Evolutionary conservation across 2,113 vertebrate genomes (phyloP), one percentile per base, ranked within the genome.

Genomic region (Haemorhous mexicanus): DNA sequence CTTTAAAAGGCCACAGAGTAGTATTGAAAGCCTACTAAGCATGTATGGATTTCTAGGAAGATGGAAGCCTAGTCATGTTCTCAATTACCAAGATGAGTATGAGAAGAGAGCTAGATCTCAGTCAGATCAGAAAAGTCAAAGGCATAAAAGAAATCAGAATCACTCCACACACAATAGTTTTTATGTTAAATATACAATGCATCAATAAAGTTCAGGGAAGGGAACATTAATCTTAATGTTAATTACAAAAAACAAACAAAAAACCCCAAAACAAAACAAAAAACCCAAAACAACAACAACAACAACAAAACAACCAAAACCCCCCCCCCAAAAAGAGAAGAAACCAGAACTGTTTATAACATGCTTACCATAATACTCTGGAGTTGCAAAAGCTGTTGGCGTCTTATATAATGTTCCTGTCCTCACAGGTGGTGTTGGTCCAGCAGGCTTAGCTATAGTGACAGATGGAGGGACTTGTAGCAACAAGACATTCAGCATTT

Each of bases 311-410:
- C n/a, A 37, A 3, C 39, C 39, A 41, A 41, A 39, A 10, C 39
- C 39, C 39, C 41, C 41, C 41, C 41, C 13, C 41, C 13, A 4
- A 44, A 52, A 52, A 14, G 11, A 24, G 7, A 43, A 30, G 0
- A 72, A 82, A 58, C 2, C 33, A 62, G 56, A 74, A 47, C 35
- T 35, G 16, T 32, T 56, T 58, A 9, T 53, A 56, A 63, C 56
- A 88, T 78, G 49, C 98, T 98, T 59, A 98, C 98, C 97, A 43
- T 97, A 77, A 55, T 98, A 97, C 30, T 98, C 98, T 73, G 95
- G 97, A 26, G 97, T 98, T 89, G 98, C 95, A 86, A 98, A 96
- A 93, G 66, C 97, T 58, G 98, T 98, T 50, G 98, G 98, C 4
- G 75, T 82, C 94, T 97, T 98, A 90, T 90, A 94, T 24, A 96